Evolutionary conservation across 2,888 invertebrate genomes (phyloP), one percentile per base, ranked within the genome.

Genomic region (Leuctra nigra): DNA sequence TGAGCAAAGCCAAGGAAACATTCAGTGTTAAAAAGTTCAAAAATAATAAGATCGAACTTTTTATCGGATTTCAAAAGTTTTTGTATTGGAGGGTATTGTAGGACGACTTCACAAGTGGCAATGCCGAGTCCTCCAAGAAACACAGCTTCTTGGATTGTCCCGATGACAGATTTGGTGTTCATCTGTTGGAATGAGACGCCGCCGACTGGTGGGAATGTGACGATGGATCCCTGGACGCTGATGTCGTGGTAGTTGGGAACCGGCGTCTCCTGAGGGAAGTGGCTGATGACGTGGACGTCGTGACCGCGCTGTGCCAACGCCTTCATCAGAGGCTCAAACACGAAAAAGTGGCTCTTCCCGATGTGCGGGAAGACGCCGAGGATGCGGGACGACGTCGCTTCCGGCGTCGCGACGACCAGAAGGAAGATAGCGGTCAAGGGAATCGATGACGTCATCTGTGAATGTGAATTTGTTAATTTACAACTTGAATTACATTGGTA

Each of bases 1-100:
- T 84, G 75, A 0, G 80, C 81, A 29, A 89, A 68, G 1, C 81
- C 83, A 62, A 86, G 70, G 67, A 81, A 80, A 67, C 88, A 87
- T 65, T 88, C 84, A 50, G 79, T 78, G 62, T 85, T 85, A 66
- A 89, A 88, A 56, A 79, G 79, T 70, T 89, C 87, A 54, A 81
- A 72, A 1, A 89, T 68, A 4, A 86, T 75, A 0, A 88, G 68
- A 68, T 90, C 87, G 65, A 80, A 87, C 48, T 77, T 57, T 24
- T 62, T 57, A 47, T 58, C 50, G 2, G 59, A 57, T 7, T 57
- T 53, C 13, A 63, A 53, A 9, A 64, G 46, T n/a, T 59, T 46
- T 20, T 61, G 58, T 14, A 63, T 54, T 7, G 59, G n/a, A 1
- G 60, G 59, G 3, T 55, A 23, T 11, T 59, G 29, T 1, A 61